These are phyloP conservation scores for Berghia stephanieae DNA, from an alignment of 1,140 invertebrate species.

Conservation along the genomic window DNA sequence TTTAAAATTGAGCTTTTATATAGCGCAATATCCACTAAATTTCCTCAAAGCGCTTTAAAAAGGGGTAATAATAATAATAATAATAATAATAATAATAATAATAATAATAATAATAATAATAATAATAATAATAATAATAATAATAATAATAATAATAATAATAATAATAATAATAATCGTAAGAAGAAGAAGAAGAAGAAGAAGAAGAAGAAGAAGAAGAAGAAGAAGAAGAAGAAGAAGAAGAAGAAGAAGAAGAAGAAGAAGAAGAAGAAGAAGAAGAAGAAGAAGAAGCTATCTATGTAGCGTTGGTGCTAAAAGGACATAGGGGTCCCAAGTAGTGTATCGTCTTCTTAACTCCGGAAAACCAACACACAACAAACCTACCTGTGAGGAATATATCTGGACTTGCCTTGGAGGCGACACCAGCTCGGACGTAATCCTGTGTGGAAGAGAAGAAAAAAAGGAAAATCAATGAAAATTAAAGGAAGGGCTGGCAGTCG, in stretches of 20 bases:
- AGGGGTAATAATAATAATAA: too few relatives aligned
- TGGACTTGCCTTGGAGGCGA: constrained; percentile 53
- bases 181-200: not conserved
- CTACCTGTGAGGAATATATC: constrained; percentile 63
- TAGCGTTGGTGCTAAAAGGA: not conserved
- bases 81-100: not conserved
- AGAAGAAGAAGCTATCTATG: too few relatives aligned
- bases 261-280: not conserved
- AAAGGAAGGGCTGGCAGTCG: too few relatives aligned
- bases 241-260: not conserved
- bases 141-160: not conserved
- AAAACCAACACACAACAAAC: not conserved
- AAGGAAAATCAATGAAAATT: too few relatives aligned
- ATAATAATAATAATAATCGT: too few relatives aligned
- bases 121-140: not conserved
- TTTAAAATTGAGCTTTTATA: too few relatives aligned
- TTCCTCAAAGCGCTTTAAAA: too few relatives aligned
- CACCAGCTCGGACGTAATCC: constrained; percentile 65
- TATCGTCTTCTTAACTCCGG: too few relatives aligned
- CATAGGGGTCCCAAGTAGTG: too few relatives aligned
- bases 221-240: not conserved
- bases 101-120: not conserved
- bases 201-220: not conserved
- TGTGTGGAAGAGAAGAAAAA: too few relatives aligned
- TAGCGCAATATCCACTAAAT: too few relatives aligned